A percentile compares a stretch with the other conserved stretches of the same genome.
These are phyloP conservation scores for Paramacrobiotus metropolitanus DNA, from an alignment of 1,140 invertebrate genomes.

Conservation along the genomic window DNA sequence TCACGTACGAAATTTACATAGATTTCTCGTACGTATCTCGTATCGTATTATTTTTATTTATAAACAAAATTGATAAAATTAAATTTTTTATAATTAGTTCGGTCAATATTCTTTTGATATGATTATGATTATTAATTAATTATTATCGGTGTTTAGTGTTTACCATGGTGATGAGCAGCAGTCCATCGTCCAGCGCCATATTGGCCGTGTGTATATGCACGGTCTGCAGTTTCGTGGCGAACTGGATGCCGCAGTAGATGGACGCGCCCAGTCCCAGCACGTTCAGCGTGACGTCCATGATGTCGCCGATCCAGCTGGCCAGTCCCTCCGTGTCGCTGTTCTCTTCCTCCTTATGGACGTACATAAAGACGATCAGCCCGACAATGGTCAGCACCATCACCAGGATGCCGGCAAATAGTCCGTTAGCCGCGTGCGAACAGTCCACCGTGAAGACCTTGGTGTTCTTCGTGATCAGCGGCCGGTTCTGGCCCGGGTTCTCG, in stretches of 20 bases:
- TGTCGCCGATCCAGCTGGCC: neutral
- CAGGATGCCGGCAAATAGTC: slow-evolving; percentile 69
- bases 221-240: neutral
- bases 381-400: slow-evolving; percentile 78
- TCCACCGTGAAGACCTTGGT: slow-evolving; percentile 65
- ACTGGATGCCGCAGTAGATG: neutral
- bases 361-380: slow-evolving; percentile 77
- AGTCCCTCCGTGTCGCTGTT: slow-evolving; percentile 31
- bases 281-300: neutral
- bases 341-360: slow-evolving; percentile 59
- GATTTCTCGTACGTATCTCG: neutral
- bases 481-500: neutral
- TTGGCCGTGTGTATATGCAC: neutral
- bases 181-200: slow-evolving; percentile 51
- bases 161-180: slow-evolving; percentile 44
- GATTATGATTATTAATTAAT: slow-evolving; percentile 36
- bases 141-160: slow-evolving; percentile 68
- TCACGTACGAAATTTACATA: neutral
- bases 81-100: slow-evolving; percentile 8
- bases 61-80: slow-evolving; percentile 36
- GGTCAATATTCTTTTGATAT: slow-evolving; percentile 25
- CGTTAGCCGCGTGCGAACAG: slow-evolving; percentile 70
- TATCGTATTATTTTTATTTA: neutral
- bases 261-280: neutral
- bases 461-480: neutral